Evolutionary conservation across 1,140 invertebrate species (phyloP).

Genomic region (Melipona quadrifasciata): DNA sequence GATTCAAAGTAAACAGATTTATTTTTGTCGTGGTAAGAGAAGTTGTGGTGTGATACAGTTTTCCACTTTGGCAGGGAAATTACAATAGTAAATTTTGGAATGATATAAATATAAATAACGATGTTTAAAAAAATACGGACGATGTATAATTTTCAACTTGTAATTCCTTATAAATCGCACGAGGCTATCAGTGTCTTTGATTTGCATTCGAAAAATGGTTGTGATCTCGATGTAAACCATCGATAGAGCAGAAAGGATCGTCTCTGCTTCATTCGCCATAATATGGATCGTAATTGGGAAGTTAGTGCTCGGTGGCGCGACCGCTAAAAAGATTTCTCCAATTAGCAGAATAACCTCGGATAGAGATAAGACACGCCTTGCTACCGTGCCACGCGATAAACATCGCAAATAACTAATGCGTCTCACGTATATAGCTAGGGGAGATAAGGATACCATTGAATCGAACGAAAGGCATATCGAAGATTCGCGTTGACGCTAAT

Average conservation of each 20-base stretch:
- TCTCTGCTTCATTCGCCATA: slow-evolving; percentile 15
- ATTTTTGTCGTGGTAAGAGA: not conserved
- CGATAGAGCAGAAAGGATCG: slow-evolving; percentile 58
- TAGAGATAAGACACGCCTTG: slow-evolving; percentile 76
- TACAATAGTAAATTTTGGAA: too few species aligned
- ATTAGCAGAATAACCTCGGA: slow-evolving; percentile 73
- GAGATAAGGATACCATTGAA: slow-evolving; percentile 30
- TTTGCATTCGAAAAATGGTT: not conserved
- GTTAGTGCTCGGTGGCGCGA: slow-evolving; percentile 68
- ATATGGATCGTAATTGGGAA: slow-evolving; percentile 68
- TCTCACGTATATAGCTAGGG: slow-evolving; percentile 48
- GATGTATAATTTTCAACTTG: not conserved
- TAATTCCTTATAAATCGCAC: too few species aligned
- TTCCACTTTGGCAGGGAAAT: too few species aligned
- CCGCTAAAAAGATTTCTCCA: slow-evolving; percentile 76
- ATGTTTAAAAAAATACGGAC: too few species aligned
- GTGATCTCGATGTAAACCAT: slow-evolving; percentile 60
- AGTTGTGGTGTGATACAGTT: too few species aligned
- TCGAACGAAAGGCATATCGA: not conserved
- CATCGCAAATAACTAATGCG: slow-evolving; percentile 75
- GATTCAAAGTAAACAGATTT: not conserved
- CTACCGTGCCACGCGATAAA: slow-evolving; percentile 65
- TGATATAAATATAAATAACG: not conserved
- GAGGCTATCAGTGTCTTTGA: not conserved
- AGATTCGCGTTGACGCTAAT: slow-evolving; percentile 24